phyloP scores from a whole-genome alignment of 2,113 vertebrate species.

The Petromus typicus region DNA sequence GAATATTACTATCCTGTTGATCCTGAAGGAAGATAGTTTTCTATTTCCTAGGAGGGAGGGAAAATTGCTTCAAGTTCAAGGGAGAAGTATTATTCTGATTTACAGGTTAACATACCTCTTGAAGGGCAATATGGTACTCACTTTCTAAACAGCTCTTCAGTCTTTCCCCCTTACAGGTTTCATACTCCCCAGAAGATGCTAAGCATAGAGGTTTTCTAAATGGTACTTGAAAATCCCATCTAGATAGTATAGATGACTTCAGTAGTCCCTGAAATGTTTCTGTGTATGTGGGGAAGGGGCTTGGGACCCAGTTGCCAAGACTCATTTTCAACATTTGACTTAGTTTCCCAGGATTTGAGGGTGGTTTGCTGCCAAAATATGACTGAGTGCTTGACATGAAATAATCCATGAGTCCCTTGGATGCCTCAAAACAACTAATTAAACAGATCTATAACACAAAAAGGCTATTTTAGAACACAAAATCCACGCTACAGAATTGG shows the following conservation, averaged over 20 bases:
- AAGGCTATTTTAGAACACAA: neutral
- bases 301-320: neutral
- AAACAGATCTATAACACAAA: neutral
- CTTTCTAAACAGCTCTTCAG: neutral
- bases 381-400: neutral
- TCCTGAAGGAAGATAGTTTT: constrained; percentile 10
- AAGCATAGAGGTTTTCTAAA: neutral
- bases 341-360: constrained; percentile 27
- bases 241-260: neutral
- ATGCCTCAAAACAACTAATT: neutral
- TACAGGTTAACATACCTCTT: neutral
- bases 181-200: neutral
- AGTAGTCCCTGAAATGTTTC: neutral
- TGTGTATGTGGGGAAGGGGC: neutral
- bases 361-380: neutral
- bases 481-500: constrained; percentile 15
- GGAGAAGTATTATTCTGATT: constrained; percentile 25
- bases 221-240: neutral
- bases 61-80: neutral
- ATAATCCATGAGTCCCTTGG: neutral
- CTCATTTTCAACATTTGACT: neutral
- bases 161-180: neutral
- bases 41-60: neutral
- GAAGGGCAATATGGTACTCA: neutral
- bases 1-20: neutral